Evolutionary conservation across 1,140 invertebrate species (phyloP), one percentile per base, ranked within the genome.

Genomic region (roundworm (Caenorhabditis elegans)): DNA sequence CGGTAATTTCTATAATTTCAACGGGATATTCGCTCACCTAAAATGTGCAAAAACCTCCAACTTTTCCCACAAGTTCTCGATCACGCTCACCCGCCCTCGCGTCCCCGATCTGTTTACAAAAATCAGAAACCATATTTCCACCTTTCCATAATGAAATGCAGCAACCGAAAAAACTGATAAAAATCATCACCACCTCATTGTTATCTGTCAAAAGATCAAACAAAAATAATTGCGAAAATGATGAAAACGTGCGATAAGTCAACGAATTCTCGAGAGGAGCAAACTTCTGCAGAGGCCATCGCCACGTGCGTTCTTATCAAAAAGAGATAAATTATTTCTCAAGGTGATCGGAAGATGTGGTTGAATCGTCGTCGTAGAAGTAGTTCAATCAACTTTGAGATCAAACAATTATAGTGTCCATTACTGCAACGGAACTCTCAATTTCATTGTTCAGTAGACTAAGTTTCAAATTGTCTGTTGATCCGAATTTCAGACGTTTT

Each of bases 271-370:
- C 34, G 5, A 70, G 31, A 70, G 53, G 10, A 28, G 13, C 11
- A 17, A 10, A 43, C 10, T 70, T 43, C 60, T 70, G 60, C 60
- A 70, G 53, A 13, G 19, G 26, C 26, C 60, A 39, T 24, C 60
- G 60, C 60, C 60, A 70, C 60, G 60, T 70, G 60, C 60, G 60
- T 70, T 70, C 60, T 70, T 39, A 70, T 70, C 60, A 39, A 22
- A 70, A 70, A 70, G 60, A 70, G 31, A 70, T 39, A 70, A 70
- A 70, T 70, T 39, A 70, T 70, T 70, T 70, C 34, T 70, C 60
- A 70, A 70, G 60, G 60, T 39, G 34, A 70, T 60, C 60, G 34
- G n/a, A 24, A 43, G 34, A 70, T 70, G 60, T 70, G 60, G 5
- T 5, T 43, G 39, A 43, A 43, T 70, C 34, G 34, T 43, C 15